A percentile compares a stretch with the other conserved stretches of the same genome.
phyloP scores from a whole-genome alignment of 2,797 vertebrate genomes.

The Florisuga fusca region DNA sequence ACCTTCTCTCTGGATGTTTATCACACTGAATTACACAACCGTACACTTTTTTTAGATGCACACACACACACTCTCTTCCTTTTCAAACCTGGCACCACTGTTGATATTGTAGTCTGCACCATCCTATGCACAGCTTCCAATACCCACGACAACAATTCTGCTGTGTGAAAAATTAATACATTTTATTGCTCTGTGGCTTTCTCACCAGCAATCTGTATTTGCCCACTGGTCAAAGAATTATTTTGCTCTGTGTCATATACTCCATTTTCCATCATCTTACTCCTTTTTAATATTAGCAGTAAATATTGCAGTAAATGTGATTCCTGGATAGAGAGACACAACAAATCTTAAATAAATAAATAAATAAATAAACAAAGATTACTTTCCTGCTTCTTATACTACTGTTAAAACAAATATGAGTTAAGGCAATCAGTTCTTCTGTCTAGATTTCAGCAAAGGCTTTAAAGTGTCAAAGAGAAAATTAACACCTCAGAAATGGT shows the following conservation, averaged over 20 bases:
- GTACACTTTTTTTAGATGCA: neutral
- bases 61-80: neutral
- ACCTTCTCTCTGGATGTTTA: neutral
- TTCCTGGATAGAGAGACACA: neutral
- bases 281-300: neutral
- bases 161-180: neutral
- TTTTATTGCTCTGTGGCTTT: neutral
- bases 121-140: neutral
- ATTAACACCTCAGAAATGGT: neutral
- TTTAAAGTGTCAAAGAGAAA: neutral
- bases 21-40: neutral
- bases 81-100: neutral
- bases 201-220: neutral
- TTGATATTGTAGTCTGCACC: neutral
- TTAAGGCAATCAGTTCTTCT: neutral
- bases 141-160: neutral
- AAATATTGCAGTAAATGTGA: neutral
- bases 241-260: neutral
- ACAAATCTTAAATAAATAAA: accelerated
- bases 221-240: neutral
- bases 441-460: neutral
- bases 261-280: neutral
- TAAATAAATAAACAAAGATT: neutral
- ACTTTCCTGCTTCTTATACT: neutral
- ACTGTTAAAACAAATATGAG: neutral